A percentile compares a stretch with the other conserved stretches of the same genome.
These are phyloP conservation scores for Xestobium rufovillosum DNA, from an alignment of 2,888 invertebrate species.

Conservation along the genomic window DNA sequence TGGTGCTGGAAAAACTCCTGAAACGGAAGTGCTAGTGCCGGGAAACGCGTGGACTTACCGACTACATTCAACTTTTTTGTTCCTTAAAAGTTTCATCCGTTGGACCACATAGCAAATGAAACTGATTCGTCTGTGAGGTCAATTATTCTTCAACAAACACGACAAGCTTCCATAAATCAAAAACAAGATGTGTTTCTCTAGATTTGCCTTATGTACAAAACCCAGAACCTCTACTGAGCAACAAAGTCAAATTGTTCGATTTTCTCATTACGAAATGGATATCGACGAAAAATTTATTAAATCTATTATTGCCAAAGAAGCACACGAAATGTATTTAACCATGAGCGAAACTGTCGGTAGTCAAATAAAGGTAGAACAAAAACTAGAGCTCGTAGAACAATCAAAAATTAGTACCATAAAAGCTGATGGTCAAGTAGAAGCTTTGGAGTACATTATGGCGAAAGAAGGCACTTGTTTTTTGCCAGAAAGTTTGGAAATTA, in stretches of 20 bases:
- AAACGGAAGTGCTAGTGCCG: conserved; percentile 40
- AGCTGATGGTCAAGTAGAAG: conserved; percentile 12
- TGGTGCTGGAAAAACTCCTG: conserved; percentile 42
- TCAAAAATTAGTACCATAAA: conserved; percentile 14
- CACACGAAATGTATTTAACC: conserved; percentile 44
- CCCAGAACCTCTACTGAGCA: conserved; percentile 31
- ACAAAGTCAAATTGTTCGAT: conserved; percentile 28
- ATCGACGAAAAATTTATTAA: conserved; percentile 33
- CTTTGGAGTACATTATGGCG: conserved; percentile 7
- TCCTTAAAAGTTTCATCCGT: conserved; percentile 61
- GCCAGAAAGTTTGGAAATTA: conserved; percentile 15
- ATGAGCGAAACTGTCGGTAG: conserved; percentile 48
- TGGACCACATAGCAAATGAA: conserved; percentile 54
- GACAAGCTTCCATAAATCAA: conserved; percentile 57
- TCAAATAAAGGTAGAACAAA: conserved; percentile 42
- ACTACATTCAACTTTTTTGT: conserved; percentile 58
- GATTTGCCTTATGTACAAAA: conserved; percentile 31
- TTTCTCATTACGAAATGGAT: conserved; percentile 40
- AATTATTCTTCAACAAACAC: conserved; percentile 55
- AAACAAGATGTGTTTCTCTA: conserved; percentile 48
- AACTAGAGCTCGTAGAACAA: conserved; percentile 32
- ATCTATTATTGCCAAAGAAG: conserved; percentile 39
- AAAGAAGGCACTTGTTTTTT: conserved; percentile 29
- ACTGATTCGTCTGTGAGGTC: conserved; percentile 67
- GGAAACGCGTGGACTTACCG: conserved; percentile 53